Percentiles rank a stretch among this genome's conserved stretches.
These are phyloP conservation scores for Pristiophorus japonicus DNA, from an alignment of 2,113 vertebrate genomes.

Conservation along the genomic window DNA sequence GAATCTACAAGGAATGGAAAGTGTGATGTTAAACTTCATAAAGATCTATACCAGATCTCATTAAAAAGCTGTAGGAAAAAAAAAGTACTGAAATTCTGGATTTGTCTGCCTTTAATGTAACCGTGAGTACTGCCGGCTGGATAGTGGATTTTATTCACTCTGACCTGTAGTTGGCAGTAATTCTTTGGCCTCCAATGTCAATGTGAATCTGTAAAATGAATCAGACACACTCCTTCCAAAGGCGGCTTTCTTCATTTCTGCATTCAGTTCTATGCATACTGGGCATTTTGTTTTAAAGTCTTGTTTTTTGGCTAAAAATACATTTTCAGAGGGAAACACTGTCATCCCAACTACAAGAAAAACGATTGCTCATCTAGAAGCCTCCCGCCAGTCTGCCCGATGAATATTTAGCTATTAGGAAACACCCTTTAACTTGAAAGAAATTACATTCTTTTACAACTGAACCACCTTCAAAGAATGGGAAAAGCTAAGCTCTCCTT, in stretches of 20 bases:
- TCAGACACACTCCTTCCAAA: not conserved
- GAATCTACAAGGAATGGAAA: not conserved
- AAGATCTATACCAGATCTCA: not conserved
- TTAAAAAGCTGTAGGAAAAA: not conserved
- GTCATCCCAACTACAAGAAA: not conserved
- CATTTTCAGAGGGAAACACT: not conserved
- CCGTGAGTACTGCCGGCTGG: not conserved
- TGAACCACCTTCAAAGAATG: not conserved
- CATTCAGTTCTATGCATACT: not conserved
- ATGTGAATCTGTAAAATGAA: not conserved
- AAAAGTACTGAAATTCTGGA: not conserved
- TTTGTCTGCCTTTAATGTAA: not conserved
- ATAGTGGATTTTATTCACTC: not conserved
- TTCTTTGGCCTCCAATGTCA: not conserved
- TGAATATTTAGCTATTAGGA: not conserved
- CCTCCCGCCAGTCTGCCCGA: not conserved
- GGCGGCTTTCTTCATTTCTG: not conserved
- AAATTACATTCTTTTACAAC: not conserved
- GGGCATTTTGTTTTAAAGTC: not conserved
- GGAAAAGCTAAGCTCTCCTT: not conserved
- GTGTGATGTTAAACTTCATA: not conserved
- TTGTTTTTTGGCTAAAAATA: not conserved
- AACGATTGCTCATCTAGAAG: not conserved
- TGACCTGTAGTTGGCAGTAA: conserved; percentile 2
- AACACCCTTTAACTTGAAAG: conserved; percentile 24